phyloP scores from a whole-genome alignment of 2,113 vertebrate species.

The Taxidea taxus region DNA sequence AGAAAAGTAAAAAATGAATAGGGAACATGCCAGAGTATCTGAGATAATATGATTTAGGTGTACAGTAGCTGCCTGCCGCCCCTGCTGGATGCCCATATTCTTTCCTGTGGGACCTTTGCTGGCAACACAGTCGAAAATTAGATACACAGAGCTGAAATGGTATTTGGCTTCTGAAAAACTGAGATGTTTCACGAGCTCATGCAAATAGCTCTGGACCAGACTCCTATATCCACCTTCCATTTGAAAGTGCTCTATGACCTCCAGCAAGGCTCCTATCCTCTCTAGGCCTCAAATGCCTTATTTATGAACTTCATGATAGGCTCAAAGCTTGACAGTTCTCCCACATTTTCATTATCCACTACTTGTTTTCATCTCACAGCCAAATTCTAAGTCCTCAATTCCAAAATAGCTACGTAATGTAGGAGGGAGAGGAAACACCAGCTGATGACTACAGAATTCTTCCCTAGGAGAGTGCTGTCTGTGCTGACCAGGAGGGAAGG shows the following conservation, averaged over 20 bases:
- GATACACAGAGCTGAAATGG: background rate
- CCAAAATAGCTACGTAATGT: background rate
- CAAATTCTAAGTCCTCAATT: background rate
- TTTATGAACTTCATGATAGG: background rate
- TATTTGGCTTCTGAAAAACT: conserved; percentile 16
- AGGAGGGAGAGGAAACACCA: background rate
- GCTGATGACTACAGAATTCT: background rate
- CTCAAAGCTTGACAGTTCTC: background rate
- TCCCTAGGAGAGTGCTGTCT: background rate
- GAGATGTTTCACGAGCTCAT: background rate
- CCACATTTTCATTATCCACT: background rate
- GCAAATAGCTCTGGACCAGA: background rate
- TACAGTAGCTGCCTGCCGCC: background rate
- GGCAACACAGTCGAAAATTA: background rate
- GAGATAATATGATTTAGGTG: background rate
- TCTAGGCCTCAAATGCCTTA: background rate
- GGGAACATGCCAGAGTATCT: background rate
- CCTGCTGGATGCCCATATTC: background rate
- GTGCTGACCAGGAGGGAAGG: background rate
- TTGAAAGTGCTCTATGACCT: background rate
- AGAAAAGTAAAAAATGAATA: background rate
- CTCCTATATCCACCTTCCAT: background rate
- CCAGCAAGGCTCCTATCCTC: background rate
- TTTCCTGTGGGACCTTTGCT: background rate
- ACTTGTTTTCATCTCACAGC: background rate